Conservation (phyloP, 1,140 invertebrate species). For the Bradysia coprophila region DNA sequence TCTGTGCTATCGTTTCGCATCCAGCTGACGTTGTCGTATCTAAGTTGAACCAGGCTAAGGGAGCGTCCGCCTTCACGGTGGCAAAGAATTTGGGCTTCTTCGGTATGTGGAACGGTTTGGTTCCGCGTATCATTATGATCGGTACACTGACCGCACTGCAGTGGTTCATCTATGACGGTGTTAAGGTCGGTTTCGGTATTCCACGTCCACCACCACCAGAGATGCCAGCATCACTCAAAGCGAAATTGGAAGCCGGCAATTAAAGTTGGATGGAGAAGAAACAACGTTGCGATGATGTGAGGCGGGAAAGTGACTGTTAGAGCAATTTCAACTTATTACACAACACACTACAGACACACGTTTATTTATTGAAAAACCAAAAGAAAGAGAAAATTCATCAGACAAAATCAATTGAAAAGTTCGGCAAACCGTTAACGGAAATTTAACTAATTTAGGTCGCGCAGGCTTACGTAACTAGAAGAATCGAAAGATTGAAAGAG, state of each 20-base stretch:
- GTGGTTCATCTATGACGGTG: conserved; percentile 99
- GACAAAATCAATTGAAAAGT: too few relatives aligned
- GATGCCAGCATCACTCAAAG: conserved; percentile 91
- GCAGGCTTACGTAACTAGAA: too few relatives aligned
- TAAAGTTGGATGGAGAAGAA: too few relatives aligned
- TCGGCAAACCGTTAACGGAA: too few relatives aligned
- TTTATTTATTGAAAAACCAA: too few relatives aligned
- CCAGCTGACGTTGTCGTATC: conserved; percentile 76
- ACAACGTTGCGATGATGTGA: too few relatives aligned
- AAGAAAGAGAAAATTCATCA: too few relatives aligned
- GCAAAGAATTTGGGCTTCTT: conserved; percentile 44
- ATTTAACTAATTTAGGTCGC: too few relatives aligned
- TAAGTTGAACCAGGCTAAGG: conserved; percentile 84
- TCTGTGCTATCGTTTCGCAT: conserved; percentile 78
- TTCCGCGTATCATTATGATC: conserved; percentile 98
- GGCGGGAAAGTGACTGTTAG: too few relatives aligned
- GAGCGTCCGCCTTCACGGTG: conserved; percentile 42
- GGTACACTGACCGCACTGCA: conserved; percentile 97
- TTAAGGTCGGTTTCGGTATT: conserved; percentile 77
- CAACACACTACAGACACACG: too few relatives aligned
- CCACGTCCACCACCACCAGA: conserved; percentile 94
- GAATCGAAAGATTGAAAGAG: too few relatives aligned
- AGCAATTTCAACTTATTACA: too few relatives aligned
- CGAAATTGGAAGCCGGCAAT: conserved; percentile 58
- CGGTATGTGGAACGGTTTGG: conserved; percentile 90